These are phyloP conservation scores for Hypomecis punctinalis DNA, from an alignment of 2,888 invertebrate genomes.

Conservation along the genomic window DNA sequence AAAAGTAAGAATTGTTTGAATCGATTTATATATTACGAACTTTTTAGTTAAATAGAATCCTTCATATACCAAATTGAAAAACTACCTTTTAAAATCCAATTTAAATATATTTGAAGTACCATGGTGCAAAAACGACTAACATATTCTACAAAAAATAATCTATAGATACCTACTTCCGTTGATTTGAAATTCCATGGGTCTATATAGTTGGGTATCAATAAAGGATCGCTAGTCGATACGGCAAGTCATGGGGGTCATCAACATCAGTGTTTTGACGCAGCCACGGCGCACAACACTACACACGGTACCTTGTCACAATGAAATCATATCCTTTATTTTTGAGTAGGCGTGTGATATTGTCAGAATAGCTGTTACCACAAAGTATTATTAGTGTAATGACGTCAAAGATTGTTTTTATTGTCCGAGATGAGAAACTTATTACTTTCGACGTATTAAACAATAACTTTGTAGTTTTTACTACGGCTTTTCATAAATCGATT, in stretches of 20 bases:
- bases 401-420: slow-evolving; percentile 19
- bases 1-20: too few relatives aligned
- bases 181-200: slow-evolving; percentile 40
- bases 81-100: too few relatives aligned
- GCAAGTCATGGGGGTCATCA: slow-evolving; percentile 80
- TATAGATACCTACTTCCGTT: slow-evolving; percentile 15
- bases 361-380: slow-evolving; percentile 14
- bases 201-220: slow-evolving; percentile 62
- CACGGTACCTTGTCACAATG: slow-evolving; percentile 12
- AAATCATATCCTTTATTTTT: background rate
- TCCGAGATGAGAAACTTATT: slow-evolving; percentile 7
- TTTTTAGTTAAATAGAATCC: too few relatives aligned
- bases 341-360: slow-evolving; percentile 7
- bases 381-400: slow-evolving; percentile 5
- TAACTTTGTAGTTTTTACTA: slow-evolving; percentile 45
- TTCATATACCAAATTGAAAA: too few relatives aligned
- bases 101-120: too few relatives aligned
- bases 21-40: too few relatives aligned
- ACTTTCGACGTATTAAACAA: slow-evolving; percentile 27
- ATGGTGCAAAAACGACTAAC: slow-evolving; percentile 1
- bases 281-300: slow-evolving; percentile 1
- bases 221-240: slow-evolving; percentile 57
- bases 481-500: slow-evolving; percentile 42
- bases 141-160: slow-evolving; percentile 7
- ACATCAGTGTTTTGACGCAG: slow-evolving; percentile 69